A percentile compares a stretch with the other conserved stretches of the same genome.
phyloP scores from a whole-genome alignment of 2,888 invertebrate species.

The Zaprionus bogoriensis region DNA sequence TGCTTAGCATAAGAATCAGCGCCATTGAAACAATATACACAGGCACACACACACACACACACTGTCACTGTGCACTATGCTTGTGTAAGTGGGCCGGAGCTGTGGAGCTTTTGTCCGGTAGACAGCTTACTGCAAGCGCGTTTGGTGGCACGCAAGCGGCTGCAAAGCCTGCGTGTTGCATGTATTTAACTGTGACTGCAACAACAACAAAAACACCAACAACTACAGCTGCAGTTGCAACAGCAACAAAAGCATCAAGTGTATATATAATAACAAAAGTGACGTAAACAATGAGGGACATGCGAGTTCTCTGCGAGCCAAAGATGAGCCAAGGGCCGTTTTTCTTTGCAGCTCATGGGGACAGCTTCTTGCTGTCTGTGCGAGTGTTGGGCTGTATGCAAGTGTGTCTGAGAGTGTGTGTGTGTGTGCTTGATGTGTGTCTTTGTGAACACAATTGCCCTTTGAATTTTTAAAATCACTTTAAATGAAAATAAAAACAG shows the following conservation, averaged over 20 bases:
- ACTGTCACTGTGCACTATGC: neutral
- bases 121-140: slow-evolving; percentile 33
- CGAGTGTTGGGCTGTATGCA: neutral
- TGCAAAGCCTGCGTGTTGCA: slow-evolving; percentile 55
- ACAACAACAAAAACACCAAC: slow-evolving; percentile 31
- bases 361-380: slow-evolving; percentile 28
- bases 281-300: slow-evolving; percentile 61
- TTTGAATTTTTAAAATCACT: slow-evolving; percentile 78
- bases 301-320: slow-evolving; percentile 37
- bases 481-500: slow-evolving; percentile 75
- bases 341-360: slow-evolving; percentile 33
- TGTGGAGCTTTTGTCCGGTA: slow-evolving; percentile 29
- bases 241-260: slow-evolving; percentile 36
- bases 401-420: slow-evolving; percentile 9
- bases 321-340: slow-evolving; percentile 53
- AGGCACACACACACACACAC: slow-evolving; percentile 2
- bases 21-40: slow-evolving; percentile 18
- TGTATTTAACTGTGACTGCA: slow-evolving; percentile 56
- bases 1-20: slow-evolving; percentile 69
- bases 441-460: slow-evolving; percentile 68
- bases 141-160: slow-evolving; percentile 25
- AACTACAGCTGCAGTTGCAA: slow-evolving; percentile 20
- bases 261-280: slow-evolving; percentile 63
- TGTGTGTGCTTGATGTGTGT: slow-evolving; percentile 17
- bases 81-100: slow-evolving; percentile 10